A percentile compares a stretch with the other conserved stretches of the same genome.
These are phyloP conservation scores for Pterocles orientalis DNA, from an alignment of 2,113 vertebrate genomes.

Conservation along the genomic window DNA sequence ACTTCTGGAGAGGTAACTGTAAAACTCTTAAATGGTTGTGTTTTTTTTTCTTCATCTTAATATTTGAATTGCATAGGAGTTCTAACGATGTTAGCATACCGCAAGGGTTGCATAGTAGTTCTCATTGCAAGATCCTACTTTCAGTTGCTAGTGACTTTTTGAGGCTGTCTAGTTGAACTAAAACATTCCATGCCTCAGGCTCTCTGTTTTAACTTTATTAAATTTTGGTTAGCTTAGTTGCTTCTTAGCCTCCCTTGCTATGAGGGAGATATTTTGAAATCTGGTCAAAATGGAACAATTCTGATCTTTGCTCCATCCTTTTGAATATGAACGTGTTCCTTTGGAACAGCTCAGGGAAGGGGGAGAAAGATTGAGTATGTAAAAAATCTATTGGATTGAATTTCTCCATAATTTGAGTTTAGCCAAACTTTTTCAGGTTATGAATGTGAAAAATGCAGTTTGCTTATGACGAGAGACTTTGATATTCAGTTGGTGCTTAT, in stretches of 20 bases:
- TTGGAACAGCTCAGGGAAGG: neutral
- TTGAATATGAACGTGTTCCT: neutral
- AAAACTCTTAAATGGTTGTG: neutral
- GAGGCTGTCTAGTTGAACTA: neutral
- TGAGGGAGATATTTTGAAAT: neutral
- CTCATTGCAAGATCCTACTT: neutral
- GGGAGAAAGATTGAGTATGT: neutral
- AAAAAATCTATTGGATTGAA: neutral
- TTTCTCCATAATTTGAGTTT: neutral
- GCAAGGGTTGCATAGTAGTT: neutral
- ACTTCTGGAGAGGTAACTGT: neutral
- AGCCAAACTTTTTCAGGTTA: neutral
- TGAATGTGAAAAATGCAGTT: neutral
- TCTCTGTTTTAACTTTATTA: neutral
- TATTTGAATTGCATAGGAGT: neutral
- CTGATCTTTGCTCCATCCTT: neutral
- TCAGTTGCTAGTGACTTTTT: neutral
- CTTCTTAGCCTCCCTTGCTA: neutral
- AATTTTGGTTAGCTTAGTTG: neutral
- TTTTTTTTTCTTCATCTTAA: neutral
- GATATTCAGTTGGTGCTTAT: neutral
- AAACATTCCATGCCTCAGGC: neutral
- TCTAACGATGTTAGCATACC: neutral
- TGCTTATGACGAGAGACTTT: neutral
- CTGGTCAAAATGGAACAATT: neutral